Base-by-base conservation (phyloP, 2,797 vertebrate species). In the Premnoplex brunnescens region DNA sequence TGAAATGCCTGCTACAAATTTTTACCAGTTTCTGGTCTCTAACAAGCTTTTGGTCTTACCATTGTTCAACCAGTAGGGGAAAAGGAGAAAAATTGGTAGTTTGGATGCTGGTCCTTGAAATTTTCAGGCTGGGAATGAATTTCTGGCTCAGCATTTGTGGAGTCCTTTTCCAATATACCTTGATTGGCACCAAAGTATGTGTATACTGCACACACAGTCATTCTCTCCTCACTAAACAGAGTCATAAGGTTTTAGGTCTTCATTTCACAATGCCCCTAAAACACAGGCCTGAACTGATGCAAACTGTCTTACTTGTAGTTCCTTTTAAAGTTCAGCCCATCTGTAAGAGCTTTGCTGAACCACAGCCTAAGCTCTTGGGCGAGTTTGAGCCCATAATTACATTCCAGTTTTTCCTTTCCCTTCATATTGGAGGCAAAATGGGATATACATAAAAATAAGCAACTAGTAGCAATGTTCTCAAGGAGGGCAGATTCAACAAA, bases 361-460 rank as follows among this genome's bases (percentile, higher is more conserved):
- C 37, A 52, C 56, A 58, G 32, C 22, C 13, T 16, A 48, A 71
- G 22, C 0, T 0, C 30, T 58, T 19, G 12, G 14, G 11, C 0
- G 0, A 87, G 15, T 60, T 17, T 20, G 32, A 87, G 77, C 26
- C 30, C 4, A 0, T 14, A 20, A 28, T 13, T 43, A 28, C 12
- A 6, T 26, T 54, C 37, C 43, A 43, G 36, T 37, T 77, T 64
- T 24, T 20, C 37, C 22, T 80, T 77, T 60, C 46, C 18, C 43
- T 12, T 43, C 39, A 30, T 6, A 3, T 2, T 76, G 44, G 22
- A 58, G 16, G 32, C 16, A 56, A 54, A 89, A 39, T 0, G 0
- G 16, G 71, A 37, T 28, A 9, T 9, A 34, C 14, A 24, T 54
- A 46, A 8, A 85, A 68, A 78, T 14, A 52, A 80, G 49, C 37